Evolutionary conservation across 2,888 invertebrate species (phyloP).

Genomic region (Taenaris catops): DNA sequence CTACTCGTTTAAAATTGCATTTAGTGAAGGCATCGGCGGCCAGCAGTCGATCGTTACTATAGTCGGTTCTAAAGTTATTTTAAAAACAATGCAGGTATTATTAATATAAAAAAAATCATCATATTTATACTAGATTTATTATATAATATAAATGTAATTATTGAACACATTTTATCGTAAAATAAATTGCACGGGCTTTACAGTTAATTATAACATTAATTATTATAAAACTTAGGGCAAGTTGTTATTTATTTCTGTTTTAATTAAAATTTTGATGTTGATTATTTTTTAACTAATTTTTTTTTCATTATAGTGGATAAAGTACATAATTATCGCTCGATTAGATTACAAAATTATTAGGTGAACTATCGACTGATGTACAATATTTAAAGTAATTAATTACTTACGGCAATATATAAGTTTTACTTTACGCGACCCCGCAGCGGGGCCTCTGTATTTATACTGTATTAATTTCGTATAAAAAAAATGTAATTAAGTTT

Average conservation of each 20-base stretch:
- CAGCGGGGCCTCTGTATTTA: constrained; percentile 56
- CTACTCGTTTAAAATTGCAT: constrained; percentile 62
- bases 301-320: constrained; percentile 69
- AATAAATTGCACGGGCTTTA: constrained; percentile 77
- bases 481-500: constrained; percentile 72
- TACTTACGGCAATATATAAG: constrained; percentile 77
- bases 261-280: constrained; percentile 72
- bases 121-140: constrained; percentile 73
- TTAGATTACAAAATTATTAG: constrained; percentile 75
- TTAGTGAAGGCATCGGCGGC: constrained; percentile 54
- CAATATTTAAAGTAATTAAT: constrained; percentile 74
- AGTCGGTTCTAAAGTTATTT: constrained; percentile 70
- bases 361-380: constrained; percentile 78
- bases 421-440: constrained; percentile 56
- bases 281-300: constrained; percentile 74
- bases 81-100: constrained; percentile 79
- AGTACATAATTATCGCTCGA: constrained; percentile 75
- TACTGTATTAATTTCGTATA: constrained; percentile 71
- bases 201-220: constrained; percentile 77
- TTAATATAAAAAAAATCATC: constrained; percentile 74
- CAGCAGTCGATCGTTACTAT: constrained; percentile 50
- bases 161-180: constrained; percentile 67
- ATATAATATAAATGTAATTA: constrained; percentile 73
- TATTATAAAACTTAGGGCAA: constrained; percentile 77
- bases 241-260: constrained; percentile 84